Conservation (phyloP, 1,140 invertebrate genomes). For the Lordiphosa collinella region DNA sequence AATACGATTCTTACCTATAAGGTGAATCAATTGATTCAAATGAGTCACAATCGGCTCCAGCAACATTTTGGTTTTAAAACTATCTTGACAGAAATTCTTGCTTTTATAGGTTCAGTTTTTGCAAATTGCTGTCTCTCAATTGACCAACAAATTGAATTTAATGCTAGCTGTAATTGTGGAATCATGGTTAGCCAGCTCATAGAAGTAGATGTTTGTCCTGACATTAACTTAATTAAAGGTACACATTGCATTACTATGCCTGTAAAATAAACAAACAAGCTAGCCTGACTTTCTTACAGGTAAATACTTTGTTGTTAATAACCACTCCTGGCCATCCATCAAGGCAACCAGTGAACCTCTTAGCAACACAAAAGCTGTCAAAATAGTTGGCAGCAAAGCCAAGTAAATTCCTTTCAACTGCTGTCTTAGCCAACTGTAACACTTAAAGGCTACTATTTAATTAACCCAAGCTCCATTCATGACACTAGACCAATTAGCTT, state of each 20-base stretch:
- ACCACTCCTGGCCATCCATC: constrained; percentile 1
- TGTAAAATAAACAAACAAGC: constrained; percentile 47
- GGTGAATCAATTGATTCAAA: constrained; percentile 35
- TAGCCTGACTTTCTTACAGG: background rate
- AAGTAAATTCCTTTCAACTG: constrained; percentile 1
- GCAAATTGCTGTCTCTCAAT: constrained; percentile 36
- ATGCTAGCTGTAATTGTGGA: constrained; percentile 42
- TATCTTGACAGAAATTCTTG: background rate
- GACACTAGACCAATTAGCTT: constrained; percentile 31
- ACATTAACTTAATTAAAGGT: constrained; percentile 68
- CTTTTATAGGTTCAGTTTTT: constrained; percentile 32
- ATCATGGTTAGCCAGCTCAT: constrained; percentile 18
- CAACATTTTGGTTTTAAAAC: constrained; percentile 42
- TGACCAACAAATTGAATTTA: constrained; percentile 59
- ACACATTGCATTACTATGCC: constrained; percentile 42
- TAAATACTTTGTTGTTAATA: background rate
- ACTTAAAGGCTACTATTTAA: too few relatives aligned
- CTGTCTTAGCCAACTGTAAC: background rate
- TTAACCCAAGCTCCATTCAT: constrained; percentile 8
- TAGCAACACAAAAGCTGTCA: constrained; percentile 6
- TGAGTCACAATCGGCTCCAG: constrained; percentile 24
- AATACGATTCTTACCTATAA: constrained; percentile 39
- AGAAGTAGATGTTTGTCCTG: constrained; percentile 40
- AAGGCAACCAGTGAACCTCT: background rate
- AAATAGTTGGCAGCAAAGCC: background rate